phyloP scores from a whole-genome alignment of 1,140 invertebrate genomes.

The Zaprionus capensis region DNA sequence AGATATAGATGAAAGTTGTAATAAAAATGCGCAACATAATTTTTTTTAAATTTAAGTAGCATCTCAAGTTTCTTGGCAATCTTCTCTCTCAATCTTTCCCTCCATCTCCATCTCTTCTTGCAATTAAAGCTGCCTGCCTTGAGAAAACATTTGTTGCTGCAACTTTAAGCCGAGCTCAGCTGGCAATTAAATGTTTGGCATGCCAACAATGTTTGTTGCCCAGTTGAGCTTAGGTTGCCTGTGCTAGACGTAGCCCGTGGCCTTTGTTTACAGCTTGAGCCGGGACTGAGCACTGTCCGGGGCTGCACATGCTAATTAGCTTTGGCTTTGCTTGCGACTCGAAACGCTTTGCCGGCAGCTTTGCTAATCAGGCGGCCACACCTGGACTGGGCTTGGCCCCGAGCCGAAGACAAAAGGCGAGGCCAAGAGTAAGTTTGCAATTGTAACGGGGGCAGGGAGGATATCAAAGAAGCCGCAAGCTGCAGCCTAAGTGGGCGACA shows the following conservation, averaged over 20 bases:
- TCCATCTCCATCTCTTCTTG: background rate
- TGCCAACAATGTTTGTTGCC: background rate
- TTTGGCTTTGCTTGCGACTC: conserved; percentile 11
- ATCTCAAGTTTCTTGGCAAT: too few species aligned
- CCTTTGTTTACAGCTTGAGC: conserved; percentile 30
- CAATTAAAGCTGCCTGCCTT: background rate
- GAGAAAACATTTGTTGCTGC: background rate
- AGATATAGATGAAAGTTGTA: background rate
- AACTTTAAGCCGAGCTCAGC: background rate
- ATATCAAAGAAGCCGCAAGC: conserved; percentile 19
- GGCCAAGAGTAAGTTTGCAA: background rate
- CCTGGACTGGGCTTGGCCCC: background rate
- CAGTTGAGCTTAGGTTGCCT: background rate
- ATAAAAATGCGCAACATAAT: too few species aligned
- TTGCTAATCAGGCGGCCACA: conserved; percentile 35
- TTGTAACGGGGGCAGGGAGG: background rate
- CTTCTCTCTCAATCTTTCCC: background rate
- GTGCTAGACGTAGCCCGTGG: background rate
- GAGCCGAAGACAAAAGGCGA: background rate
- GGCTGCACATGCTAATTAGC: conserved; percentile 39
- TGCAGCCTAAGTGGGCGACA: conserved; percentile 2
- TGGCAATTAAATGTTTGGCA: conserved; percentile 4
- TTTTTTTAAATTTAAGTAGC: background rate
- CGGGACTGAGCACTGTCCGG: background rate
- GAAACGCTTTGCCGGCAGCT: conserved; percentile 7